Evolutionary conservation across 1,140 invertebrate genomes (phyloP), one percentile per base, ranked within the genome.

Genomic region (Pectinophora gossypiella): DNA sequence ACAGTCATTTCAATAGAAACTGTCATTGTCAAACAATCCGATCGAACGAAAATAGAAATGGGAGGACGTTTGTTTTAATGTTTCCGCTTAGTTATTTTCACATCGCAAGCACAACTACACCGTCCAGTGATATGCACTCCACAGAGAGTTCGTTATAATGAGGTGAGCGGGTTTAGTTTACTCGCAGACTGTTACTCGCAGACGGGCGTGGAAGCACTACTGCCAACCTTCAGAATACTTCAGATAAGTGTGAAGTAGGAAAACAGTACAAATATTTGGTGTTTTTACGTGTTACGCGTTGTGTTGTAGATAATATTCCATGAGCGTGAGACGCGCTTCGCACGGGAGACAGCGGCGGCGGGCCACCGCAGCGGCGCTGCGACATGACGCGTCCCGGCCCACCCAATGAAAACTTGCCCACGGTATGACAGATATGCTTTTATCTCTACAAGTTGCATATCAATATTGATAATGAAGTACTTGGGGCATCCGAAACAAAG

Each of bases 401-500:
- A 18, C 94, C 94, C 49, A 93, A 94, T 82, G 94, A 96, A 67
- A 95, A 95, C 75, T 89, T 96, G 50, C 91, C 93, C 36, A 95
- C 76, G 12, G 80, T 84, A 40, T 27, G 5, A 27, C 23, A 27
- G 23, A 5, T n/a, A n/a, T 27, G 23, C 23, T 12, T 27, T 27
- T 12, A 27, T 27, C 5, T 12, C 12, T 27, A 27, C 12, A 6
- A 27, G 23, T 27, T 5, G 23, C 12, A 27, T 27, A 12, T 27
- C 12, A 27, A 6, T 27, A 12, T 27, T 27, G 5, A 27, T 27
- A 27, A 27, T 5, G 23, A 27, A 5, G 23, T 27, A n/a, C n/a
- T n/a, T n/a, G n/a, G n/a, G n/a, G n/a, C n/a, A n/a, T n/a, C n/a
- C n/a, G n/a, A n/a, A n/a, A n/a, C n/a, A n/a, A n/a, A n/a, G n/a